Evolutionary conservation across 2,113 vertebrate genomes (phyloP).

Genomic region (Promerops cafer): DNA sequence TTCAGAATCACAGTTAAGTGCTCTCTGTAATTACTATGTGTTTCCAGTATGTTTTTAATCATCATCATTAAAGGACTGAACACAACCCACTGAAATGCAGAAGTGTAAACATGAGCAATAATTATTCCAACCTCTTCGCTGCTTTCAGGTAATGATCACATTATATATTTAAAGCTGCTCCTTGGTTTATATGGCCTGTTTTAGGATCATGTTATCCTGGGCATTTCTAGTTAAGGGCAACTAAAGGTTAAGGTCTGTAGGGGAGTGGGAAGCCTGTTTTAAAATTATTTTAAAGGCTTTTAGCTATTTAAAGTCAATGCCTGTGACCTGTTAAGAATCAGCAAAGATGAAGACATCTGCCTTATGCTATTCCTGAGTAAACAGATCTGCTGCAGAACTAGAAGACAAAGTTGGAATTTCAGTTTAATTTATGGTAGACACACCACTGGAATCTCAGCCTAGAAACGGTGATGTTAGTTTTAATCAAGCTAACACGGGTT

Average conservation of each 20-base stretch:
- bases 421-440: conserved; percentile 10
- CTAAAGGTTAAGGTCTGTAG: not conserved
- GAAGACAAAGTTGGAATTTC: not conserved
- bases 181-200: not conserved
- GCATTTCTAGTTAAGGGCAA: not conserved
- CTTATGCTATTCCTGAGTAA: conserved; percentile 1
- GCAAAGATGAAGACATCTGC: conserved; percentile 35
- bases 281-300: conserved; percentile 32
- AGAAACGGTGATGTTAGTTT: not conserved
- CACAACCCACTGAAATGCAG: not conserved
- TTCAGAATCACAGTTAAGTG: not conserved
- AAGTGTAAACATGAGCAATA: conserved; percentile 11
- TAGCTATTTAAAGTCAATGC: conserved; percentile 9
- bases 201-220: not conserved
- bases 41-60: conserved; percentile 36
- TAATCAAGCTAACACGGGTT: not conserved
- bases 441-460: not conserved
- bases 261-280: not conserved
- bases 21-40: not conserved
- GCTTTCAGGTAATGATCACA: not conserved
- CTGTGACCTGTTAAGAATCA: conserved; percentile 7
- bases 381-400: not conserved
- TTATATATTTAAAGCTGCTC: not conserved
- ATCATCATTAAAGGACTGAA: conserved; percentile 22
- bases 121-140: conserved; percentile 19